phyloP scores from a whole-genome alignment of 2,888 invertebrate genomes.

The Acanthosepion lycidas region DNA sequence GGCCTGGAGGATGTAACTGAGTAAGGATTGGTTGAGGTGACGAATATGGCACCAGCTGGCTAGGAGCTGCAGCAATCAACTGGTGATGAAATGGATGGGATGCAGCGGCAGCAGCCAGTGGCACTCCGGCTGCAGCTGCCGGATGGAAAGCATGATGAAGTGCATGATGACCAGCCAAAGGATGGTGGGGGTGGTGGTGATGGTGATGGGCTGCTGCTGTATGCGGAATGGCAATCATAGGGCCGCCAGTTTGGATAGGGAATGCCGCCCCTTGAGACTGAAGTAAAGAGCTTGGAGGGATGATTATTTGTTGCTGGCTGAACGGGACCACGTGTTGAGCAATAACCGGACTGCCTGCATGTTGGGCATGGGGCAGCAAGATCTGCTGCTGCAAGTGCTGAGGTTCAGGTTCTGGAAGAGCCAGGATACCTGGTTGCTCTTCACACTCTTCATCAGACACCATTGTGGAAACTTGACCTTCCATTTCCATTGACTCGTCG shows the following conservation, averaged over 20 bases:
- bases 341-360: slow-evolving; percentile 55
- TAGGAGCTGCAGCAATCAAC: slow-evolving; percentile 25
- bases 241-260: slow-evolving; percentile 67
- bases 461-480: slow-evolving; percentile 48
- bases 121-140: slow-evolving; percentile 47
- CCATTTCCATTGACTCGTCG: slow-evolving; percentile 53
- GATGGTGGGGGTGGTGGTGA: slow-evolving; percentile 48
- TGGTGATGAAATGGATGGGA: slow-evolving; percentile 45
- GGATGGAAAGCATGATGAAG: slow-evolving; percentile 45
- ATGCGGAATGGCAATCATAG: slow-evolving; percentile 64
- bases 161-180: slow-evolving; percentile 49
- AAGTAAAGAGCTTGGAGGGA: slow-evolving; percentile 50
- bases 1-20: slow-evolving; percentile 56
- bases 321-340: slow-evolving; percentile 52
- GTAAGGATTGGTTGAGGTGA: slow-evolving; percentile 54
- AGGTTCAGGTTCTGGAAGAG: slow-evolving; percentile 52
- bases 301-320: slow-evolving; percentile 49
- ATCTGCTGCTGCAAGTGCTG: slow-evolving; percentile 57
- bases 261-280: slow-evolving; percentile 56
- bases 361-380: slow-evolving; percentile 58
- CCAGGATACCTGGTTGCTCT: slow-evolving; percentile 53
- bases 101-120: slow-evolving; percentile 42
- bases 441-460: slow-evolving; percentile 49
- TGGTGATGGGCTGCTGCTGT: slow-evolving; percentile 50
- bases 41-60: slow-evolving; percentile 46